These are phyloP conservation scores for Zalophus californianus DNA, from an alignment of 2,797 vertebrate species.

Conservation along the genomic window DNA sequence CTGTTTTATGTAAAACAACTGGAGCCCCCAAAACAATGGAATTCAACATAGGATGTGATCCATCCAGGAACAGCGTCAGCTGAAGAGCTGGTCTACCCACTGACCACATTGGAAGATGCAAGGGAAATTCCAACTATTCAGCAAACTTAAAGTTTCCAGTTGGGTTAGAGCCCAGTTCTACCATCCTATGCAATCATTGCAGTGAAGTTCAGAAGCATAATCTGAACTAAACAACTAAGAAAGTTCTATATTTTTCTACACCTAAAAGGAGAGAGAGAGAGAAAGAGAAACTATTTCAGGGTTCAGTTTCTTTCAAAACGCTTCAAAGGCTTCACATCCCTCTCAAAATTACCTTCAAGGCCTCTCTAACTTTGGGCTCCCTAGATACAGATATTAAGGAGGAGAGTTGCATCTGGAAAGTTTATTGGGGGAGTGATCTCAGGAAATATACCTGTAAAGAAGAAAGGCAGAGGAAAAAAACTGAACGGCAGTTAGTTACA, in stretches of 20 bases:
- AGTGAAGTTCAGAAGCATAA: conserved; percentile 1
- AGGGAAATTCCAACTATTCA: conserved; percentile 46
- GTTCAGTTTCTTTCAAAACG: conserved; percentile 35
- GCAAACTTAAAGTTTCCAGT: conserved; percentile 40
- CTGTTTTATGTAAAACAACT: conserved; percentile 49
- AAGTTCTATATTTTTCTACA: conserved; percentile 8
- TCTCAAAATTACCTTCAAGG: conserved; percentile 16
- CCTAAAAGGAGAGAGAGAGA: not conserved
- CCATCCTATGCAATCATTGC: not conserved
- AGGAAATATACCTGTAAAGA: not conserved
- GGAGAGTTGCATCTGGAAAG: not conserved
- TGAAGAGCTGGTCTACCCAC: not conserved
- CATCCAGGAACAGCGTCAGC: not conserved
- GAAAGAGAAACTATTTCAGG: not conserved
- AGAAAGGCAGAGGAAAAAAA: not conserved
- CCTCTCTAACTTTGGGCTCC: not conserved
- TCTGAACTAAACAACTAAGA: conserved; percentile 46
- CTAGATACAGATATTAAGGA: not conserved
- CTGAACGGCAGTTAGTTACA: not conserved
- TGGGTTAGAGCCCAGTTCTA: conserved; percentile 8
- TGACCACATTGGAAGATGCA: conserved; percentile 27
- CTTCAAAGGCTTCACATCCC: not conserved
- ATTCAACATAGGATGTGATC: not conserved
- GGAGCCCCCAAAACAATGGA: not conserved
- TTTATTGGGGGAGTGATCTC: not conserved